phyloP scores from a whole-genome alignment of 2,888 invertebrate genomes.

The Anthophora plumipes region DNA sequence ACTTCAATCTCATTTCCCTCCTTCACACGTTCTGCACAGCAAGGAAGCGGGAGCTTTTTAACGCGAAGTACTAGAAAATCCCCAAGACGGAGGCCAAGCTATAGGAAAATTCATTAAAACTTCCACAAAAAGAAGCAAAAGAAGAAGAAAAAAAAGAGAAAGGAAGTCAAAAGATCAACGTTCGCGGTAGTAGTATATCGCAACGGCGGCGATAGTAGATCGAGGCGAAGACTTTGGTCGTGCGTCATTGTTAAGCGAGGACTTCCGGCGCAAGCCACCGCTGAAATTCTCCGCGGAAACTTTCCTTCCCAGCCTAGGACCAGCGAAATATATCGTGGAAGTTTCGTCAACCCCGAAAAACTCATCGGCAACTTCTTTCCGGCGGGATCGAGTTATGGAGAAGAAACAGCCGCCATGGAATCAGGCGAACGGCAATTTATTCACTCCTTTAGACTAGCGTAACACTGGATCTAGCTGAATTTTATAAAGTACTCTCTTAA shows the following conservation, averaged over 20 bases:
- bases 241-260: conserved; percentile 66
- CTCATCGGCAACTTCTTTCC: conserved; percentile 62
- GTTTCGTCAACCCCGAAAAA: conserved; percentile 60
- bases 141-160: too few relatives aligned
- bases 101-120: not conserved
- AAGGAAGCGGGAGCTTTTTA: not conserved
- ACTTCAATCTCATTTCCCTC: conserved; percentile 3
- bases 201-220: conserved; percentile 23
- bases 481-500: not conserved
- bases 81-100: not conserved
- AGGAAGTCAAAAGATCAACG: not conserved
- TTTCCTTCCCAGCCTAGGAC: conserved; percentile 28
- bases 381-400: conserved; percentile 58
- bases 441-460: conserved; percentile 25
- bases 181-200: conserved; percentile 28
- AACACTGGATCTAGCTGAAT: conserved; percentile 22
- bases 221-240: conserved; percentile 46
- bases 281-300: conserved; percentile 62
- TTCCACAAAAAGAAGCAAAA: conserved; percentile 14
- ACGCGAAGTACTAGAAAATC: not conserved
- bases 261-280: conserved; percentile 54
- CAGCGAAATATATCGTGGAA: conserved; percentile 61
- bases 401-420: conserved; percentile 33
- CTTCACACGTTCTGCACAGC: not conserved
- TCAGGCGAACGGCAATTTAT: conserved; percentile 38